Evolutionary conservation across 2,797 vertebrate genomes (phyloP).

Genomic region (Pipistrellus kuhlii): DNA sequence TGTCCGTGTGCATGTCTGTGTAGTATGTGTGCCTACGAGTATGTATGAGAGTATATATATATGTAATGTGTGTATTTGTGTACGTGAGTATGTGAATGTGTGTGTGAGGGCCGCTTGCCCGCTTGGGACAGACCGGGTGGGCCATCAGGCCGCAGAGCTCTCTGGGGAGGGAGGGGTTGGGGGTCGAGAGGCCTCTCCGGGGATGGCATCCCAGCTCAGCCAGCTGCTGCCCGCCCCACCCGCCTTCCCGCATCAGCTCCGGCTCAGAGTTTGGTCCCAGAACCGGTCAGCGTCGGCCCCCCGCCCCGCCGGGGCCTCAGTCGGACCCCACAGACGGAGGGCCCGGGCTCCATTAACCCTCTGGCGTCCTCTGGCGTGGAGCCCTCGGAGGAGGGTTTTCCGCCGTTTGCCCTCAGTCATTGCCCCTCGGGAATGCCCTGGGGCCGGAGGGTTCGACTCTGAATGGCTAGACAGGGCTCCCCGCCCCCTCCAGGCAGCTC

Average conservation of each 20-base stretch:
- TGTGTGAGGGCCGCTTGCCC: fast-evolving
- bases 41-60: too few relatives aligned
- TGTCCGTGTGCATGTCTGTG: background rate
- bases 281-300: fast-evolving
- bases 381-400: background rate
- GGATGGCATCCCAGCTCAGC: fast-evolving
- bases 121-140: fast-evolving
- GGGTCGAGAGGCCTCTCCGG: background rate
- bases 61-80: background rate
- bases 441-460: background rate
- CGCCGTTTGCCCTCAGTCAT: background rate
- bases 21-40: background rate
- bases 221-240: fast-evolving
- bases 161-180: background rate
- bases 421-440: background rate
- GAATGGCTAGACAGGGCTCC: fast-evolving
- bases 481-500: fast-evolving
- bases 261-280: background rate
- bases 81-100: background rate
- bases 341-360: background rate
- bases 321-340: background rate
- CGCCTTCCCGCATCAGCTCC: background rate
- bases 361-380: background rate
- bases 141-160: background rate
- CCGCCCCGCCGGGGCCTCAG: fast-evolving